Conservation (phyloP, 2,797 vertebrate species). For the Lagorchestes hirsutus region DNA sequence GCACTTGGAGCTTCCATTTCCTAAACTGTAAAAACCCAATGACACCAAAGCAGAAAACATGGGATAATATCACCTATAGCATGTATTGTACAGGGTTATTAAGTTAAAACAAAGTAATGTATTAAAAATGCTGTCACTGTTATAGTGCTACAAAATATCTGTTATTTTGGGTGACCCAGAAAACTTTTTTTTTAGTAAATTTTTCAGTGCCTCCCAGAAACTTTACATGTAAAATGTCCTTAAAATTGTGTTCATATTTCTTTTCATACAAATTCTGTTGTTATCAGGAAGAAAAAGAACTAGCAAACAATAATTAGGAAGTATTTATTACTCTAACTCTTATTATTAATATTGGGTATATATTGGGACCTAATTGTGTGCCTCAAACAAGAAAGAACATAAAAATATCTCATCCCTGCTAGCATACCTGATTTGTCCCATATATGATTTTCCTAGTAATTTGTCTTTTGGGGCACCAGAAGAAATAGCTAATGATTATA, state of each 20-base stretch:
- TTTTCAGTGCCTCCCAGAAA: not conserved
- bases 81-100: not conserved
- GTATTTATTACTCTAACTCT: not conserved
- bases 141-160: not conserved
- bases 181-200: not conserved
- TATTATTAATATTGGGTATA: not conserved
- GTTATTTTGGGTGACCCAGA: not conserved
- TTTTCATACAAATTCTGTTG: not conserved
- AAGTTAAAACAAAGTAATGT: not conserved
- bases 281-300: constrained; percentile 8
- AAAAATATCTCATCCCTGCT: not conserved
- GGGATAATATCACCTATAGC: not conserved
- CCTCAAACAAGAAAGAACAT: not conserved
- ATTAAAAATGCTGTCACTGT: not conserved
- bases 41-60: not conserved
- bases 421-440: not conserved
- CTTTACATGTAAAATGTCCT: not conserved
- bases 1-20: not conserved
- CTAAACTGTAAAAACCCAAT: not conserved
- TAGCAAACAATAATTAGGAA: not conserved
- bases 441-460: not conserved
- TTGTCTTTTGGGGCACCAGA: not conserved
- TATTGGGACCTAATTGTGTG: not conserved
- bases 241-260: not conserved
- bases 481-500: not conserved